These are phyloP conservation scores for Panulirus ornatus DNA, from an alignment of 1,140 invertebrate species.

Conservation along the genomic window DNA sequence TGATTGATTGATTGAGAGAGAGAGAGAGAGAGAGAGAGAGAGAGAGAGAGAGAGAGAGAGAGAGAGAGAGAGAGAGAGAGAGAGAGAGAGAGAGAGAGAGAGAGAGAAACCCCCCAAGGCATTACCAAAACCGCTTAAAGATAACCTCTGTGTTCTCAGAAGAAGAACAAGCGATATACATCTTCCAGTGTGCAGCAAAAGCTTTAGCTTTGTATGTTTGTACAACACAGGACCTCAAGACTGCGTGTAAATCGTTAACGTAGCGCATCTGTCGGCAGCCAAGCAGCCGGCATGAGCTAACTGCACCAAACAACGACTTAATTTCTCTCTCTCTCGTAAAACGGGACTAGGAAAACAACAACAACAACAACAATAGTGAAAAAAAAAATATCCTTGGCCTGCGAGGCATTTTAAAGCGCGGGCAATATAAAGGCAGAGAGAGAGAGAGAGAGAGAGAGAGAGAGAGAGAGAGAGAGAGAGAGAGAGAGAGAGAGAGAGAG, in stretches of 20 bases:
- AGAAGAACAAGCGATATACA: too few relatives aligned
- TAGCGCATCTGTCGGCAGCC: background rate
- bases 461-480: constrained; percentile 1
- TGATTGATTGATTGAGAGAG: too few relatives aligned
- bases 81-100: background rate
- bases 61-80: background rate
- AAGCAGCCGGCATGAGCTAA: background rate
- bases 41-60: too few relatives aligned
- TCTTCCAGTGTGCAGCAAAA: too few relatives aligned
- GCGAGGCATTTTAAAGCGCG: too few relatives aligned
- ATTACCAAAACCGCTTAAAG: background rate
- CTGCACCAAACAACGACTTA: background rate
- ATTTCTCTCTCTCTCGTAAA: background rate
- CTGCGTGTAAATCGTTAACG: too few relatives aligned
- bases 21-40: background rate
- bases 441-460: constrained; percentile 19
- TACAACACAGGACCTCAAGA: too few relatives aligned
- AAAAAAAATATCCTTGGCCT: too few relatives aligned
- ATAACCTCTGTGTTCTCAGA: too few relatives aligned
- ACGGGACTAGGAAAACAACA: background rate
- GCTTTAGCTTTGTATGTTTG: too few relatives aligned
- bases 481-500: background rate
- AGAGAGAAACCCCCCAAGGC: background rate
- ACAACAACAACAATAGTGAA: too few relatives aligned
- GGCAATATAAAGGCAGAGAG: too few relatives aligned